Base-by-base conservation (phyloP, 2,113 vertebrate species). In the Notothenia coriiceps region DNA sequence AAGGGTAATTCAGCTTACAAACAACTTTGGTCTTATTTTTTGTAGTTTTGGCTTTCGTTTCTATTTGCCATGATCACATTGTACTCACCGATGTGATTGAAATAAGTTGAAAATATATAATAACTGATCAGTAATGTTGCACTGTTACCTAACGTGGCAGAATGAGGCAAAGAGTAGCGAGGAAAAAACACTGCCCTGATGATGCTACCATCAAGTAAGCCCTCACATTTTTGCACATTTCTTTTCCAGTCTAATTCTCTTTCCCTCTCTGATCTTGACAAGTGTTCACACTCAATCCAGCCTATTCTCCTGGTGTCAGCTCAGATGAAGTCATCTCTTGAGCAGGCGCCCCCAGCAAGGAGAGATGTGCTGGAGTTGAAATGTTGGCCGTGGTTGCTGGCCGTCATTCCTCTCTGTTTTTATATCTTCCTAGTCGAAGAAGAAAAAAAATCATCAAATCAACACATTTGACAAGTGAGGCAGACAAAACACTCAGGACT, bases 251-350 rank as follows among this genome's bases (percentile, higher is more conserved):
- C 29, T 70, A 33, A 15, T 65, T 70, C 14, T 65, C 20, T 33
- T 17, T 75, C 55, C 14, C 20, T 59, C 62, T 70, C 25, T 80
- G 25, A 68, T 82, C 65, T 52, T 79, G 79, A 69, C 70, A 69
- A 64, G 70, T 10, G 69, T 81, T 82, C 63, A 82, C 75, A 72
- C 22, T 0, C 72, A 86, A 71, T 79, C 0, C 0, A 70, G 72
- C 46, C 55, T 5, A 57, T 76, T 88, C 70, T 80, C 83, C 57
- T 60, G 29, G 33, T 86, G 56, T 85, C 83, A 77, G 77, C 78
- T 84, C 56, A 51, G 51, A 86, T 88, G 74, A 79, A 49, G 59
- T 75, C 82, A 84, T 85, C 56, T 61, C 17, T 78, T 59, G 55
- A 67, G 35, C 40, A 61, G 56, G 33, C 56, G 61, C 82, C 73